Base-by-base conservation (phyloP, 2,888 invertebrate genomes). In the Creontiades dilutus region DNA sequence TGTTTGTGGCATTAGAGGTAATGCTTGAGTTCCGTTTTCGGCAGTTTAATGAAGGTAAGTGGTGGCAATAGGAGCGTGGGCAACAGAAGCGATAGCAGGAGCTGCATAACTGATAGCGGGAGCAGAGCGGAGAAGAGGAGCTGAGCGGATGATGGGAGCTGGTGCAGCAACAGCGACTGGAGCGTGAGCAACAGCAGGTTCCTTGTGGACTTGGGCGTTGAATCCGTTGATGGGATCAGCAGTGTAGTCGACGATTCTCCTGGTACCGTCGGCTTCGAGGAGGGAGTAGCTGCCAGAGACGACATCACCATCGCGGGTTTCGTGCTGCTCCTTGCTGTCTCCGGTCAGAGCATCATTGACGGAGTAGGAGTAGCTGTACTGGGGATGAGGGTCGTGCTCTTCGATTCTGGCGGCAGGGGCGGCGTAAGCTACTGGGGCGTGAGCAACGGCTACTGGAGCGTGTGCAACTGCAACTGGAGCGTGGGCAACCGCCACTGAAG, bases 141-240 rank as follows among this genome's bases (percentile, higher is more conserved):
- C 76, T 14, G 76, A 48, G 68, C 28, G 23, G 46, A 19, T 23
- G 90, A 76, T 13, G 82, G 86, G 86, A 37, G 68, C 86, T 7
- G 27, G 86, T 0, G 86, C 86, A 52, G 52, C 52, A 16, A 75
- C 68, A 46, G 87, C 87, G 48, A 87, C 87, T 46, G 87, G 87
- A 14, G 87, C 87, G 27, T 87, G 87, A 46, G 87, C 46, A 19
- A 87, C 87, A 48, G 75, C 87, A 3, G 87, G 75, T n/a, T 87
- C 87, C 55, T 87, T 87, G 76, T 87, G 87, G 52, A 87, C 87
- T 75, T 75, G 75, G 23, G 87, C 87, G 76, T 87, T 87, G 76
- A 87, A 87, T 47, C 87, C 87, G 76, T 87, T 87, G 87, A 87
- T 75, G 27, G 87, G 87, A 52, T 87, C 87, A 55, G 87, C 87